A percentile compares a stretch with the other conserved stretches of the same genome.
Conservation (phyloP, 2,888 invertebrate species). For the Aphidius colemani region DNA sequence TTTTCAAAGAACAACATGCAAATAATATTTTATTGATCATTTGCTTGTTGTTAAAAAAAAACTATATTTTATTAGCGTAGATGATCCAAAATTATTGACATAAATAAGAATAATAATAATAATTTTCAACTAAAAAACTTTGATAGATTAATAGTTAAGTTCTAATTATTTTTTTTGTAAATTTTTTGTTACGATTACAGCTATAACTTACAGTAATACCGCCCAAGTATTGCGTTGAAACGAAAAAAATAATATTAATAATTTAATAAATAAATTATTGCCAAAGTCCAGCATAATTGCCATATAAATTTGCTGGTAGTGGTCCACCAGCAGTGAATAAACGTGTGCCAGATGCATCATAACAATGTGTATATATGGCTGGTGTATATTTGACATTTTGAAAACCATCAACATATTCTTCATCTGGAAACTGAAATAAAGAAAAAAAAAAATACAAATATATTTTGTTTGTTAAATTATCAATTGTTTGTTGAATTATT, state of each 20-base stretch:
- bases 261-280: slow-evolving; percentile 63
- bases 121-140: neutral
- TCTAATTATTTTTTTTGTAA: neutral
- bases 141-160: neutral
- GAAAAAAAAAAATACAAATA: slow-evolving; percentile 9
- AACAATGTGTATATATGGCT: slow-evolving; percentile 96
- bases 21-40: too few relatives aligned
- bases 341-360: slow-evolving; percentile 88
- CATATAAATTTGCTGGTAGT: slow-evolving; percentile 85
- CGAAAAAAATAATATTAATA: neutral
- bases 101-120: neutral
- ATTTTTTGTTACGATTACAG: neutral
- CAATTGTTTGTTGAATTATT: slow-evolving; percentile 59
- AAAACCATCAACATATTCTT: slow-evolving; percentile 82
- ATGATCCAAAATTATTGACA: neutral
- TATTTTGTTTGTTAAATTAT: neutral
- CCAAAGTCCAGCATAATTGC: slow-evolving; percentile 95
- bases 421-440: slow-evolving; percentile 73
- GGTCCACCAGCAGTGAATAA: slow-evolving; percentile 96
- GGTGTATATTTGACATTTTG: slow-evolving; percentile 87
- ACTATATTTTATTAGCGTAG: too few relatives aligned
- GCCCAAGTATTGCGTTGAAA: neutral
- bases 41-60: too few relatives aligned
- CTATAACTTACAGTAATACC: neutral
- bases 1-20: too few relatives aligned